A percentile compares a stretch with the other conserved stretches of the same genome.
Evolutionary conservation across 2,888 invertebrate species (phyloP).

Genomic region (Athripsodes cinereus): DNA sequence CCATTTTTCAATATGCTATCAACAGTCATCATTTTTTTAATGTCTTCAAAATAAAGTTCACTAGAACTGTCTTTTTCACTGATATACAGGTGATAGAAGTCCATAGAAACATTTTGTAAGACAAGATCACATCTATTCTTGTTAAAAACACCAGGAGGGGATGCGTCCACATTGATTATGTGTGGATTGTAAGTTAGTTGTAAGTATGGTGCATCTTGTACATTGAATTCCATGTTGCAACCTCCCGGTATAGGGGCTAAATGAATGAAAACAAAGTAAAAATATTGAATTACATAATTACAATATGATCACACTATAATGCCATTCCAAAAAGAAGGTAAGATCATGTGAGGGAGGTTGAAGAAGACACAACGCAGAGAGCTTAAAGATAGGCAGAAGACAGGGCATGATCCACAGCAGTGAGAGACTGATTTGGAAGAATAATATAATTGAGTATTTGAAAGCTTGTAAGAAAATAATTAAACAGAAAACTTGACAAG

Average conservation of each 20-base stretch:
- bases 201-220: constrained; percentile 57
- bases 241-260: constrained; percentile 74
- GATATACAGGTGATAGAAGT: constrained; percentile 59
- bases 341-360: too few species aligned
- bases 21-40: constrained; percentile 56
- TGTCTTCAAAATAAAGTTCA: constrained; percentile 54
- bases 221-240: constrained; percentile 64
- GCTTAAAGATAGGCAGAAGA: too few species aligned
- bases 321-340: too few species aligned
- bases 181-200: constrained; percentile 36
- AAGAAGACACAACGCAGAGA: too few species aligned
- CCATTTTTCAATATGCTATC: constrained; percentile 49
- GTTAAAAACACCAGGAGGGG: constrained; percentile 41
- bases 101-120: constrained; percentile 38
- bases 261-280: constrained; percentile 18
- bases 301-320: too few species aligned
- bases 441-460: too few species aligned
- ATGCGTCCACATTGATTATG: constrained; percentile 49
- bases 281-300: background rate
- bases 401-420: too few species aligned
- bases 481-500: too few species aligned
- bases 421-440: too few species aligned
- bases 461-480: too few species aligned
- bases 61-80: constrained; percentile 49
- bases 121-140: constrained; percentile 33